Base-by-base conservation (phyloP, 2,888 invertebrate genomes). In the Julus scanicus region DNA sequence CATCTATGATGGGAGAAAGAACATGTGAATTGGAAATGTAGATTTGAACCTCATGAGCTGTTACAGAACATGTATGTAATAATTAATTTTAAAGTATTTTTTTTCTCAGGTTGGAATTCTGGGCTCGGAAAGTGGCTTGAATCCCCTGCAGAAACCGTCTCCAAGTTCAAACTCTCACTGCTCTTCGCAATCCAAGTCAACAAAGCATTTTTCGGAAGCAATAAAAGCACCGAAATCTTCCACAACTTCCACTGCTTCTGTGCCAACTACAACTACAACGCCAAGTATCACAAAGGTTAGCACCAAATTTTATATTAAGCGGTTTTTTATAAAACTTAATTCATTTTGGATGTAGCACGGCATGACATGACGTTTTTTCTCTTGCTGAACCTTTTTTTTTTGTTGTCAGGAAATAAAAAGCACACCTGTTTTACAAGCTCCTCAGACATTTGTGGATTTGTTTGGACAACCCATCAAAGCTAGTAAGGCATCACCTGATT, bases 401-500 rank as follows among this genome's bases (percentile, higher is more conserved):
- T 29, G n/a, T 20, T 83, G 29, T 88, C 44, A 88, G 88, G 88
- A 88, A 48, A 83, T 37, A 8, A 80, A 88, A 48, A 80, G 83
- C 20, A 84, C 84, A 17, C n/a, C 83, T 44, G 44, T 17, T 44
- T 49, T 86, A 17, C 86, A 86, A 49, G 44, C 88, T 84, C 92
- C 48, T 94, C 89, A 94, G 91, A 94, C 95, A 89, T 97, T 97
- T 92, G 95, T 95, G 86, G 95, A 95, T 90, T 93, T 97, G 84
- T 97, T 97, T 93, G 97, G 97, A 0, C 94, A 95, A 39, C 96
- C 97, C 0, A 95, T 97, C 90, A 96, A 96, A 91, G 95, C 95
- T 63, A 93, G 94, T 3, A 96, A 95, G 93, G 93, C 94, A 53
- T 95, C 95, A 9, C 94, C 95, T 17, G 95, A 95, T 89, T 94